phyloP scores from a whole-genome alignment of 1,140 invertebrate species.

The Diuraphis noxia region DNA sequence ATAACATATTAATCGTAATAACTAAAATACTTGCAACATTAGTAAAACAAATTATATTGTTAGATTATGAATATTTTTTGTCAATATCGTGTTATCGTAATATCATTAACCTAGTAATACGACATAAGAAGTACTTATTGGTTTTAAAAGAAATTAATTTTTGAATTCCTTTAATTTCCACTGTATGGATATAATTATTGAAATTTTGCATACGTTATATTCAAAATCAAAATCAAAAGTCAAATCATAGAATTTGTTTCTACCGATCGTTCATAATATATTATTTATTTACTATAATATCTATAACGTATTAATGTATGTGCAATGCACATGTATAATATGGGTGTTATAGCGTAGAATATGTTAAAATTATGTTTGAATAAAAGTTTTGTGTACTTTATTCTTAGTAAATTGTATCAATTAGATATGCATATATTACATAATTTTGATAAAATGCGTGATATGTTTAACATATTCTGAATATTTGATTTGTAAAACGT shows the following conservation, averaged over 20 bases:
- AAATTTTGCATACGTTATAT: neutral
- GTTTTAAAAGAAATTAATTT: neutral
- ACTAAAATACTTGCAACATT: too few species aligned
- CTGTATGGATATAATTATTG: neutral
- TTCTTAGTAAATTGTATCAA: neutral
- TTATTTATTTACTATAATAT: too few species aligned
- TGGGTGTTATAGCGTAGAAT: neutral
- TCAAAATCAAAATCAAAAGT: neutral
- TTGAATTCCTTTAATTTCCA: neutral
- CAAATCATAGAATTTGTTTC: neutral
- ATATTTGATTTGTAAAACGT: neutral
- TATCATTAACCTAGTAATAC: neutral
- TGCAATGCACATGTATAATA: neutral
- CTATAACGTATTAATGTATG: neutral
- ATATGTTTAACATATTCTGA: neutral
- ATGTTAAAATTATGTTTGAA: neutral
- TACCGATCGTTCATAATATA: too few species aligned
- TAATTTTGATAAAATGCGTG: neutral
- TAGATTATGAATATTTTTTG: neutral
- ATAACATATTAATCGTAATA: too few species aligned
- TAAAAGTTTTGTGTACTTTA: neutral
- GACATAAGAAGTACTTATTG: neutral
- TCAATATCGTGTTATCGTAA: neutral
- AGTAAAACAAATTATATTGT: neutral
- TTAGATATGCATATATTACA: neutral